Percentiles rank a stretch among this genome's conserved stretches.
Conservation (phyloP, 2,888 invertebrate species). For the Plebejus argus region DNA sequence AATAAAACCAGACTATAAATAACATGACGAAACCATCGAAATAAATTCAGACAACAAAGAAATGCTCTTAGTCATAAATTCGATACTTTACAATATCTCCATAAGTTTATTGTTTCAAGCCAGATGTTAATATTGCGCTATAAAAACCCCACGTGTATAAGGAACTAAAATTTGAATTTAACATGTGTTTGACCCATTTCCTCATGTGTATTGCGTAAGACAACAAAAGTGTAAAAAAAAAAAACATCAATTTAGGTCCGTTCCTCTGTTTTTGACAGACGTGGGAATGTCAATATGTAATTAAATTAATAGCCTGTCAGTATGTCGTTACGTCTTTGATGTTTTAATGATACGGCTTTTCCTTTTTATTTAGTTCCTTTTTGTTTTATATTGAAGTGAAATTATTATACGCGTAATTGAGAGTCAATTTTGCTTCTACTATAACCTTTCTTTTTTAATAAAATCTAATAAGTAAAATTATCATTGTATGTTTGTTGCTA, state of each 20-base stretch:
- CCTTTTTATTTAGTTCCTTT: background rate
- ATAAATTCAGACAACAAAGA: conserved; percentile 17
- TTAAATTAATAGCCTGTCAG: conserved; percentile 15
- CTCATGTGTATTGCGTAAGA: conserved; percentile 32
- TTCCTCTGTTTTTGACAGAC: conserved; percentile 18
- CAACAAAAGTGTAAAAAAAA: conserved; percentile 29
- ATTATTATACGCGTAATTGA: background rate
- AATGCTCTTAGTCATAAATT: conserved; percentile 9
- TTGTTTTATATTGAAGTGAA: conserved; percentile 10
- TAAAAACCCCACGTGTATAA: conserved; percentile 20
- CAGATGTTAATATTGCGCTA: conserved; percentile 3
- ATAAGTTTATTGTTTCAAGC: conserved; percentile 6
- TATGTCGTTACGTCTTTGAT: conserved; percentile 3
- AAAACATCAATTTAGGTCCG: conserved; percentile 2
- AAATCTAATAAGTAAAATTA: too few relatives aligned
- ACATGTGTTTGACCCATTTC: conserved; percentile 29
- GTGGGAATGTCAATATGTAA: conserved; percentile 22
- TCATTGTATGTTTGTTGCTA: too few relatives aligned
- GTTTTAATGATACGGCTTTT: conserved; percentile 20
- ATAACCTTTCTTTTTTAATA: too few relatives aligned
- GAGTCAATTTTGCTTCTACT: too few relatives aligned
- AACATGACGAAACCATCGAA: background rate
- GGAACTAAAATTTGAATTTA: conserved; percentile 19
- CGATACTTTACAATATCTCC: background rate
- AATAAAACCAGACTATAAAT: conserved; percentile 5